Base-by-base conservation (phyloP, 2,113 vertebrate species). In the Xyrauchen texanus region DNA sequence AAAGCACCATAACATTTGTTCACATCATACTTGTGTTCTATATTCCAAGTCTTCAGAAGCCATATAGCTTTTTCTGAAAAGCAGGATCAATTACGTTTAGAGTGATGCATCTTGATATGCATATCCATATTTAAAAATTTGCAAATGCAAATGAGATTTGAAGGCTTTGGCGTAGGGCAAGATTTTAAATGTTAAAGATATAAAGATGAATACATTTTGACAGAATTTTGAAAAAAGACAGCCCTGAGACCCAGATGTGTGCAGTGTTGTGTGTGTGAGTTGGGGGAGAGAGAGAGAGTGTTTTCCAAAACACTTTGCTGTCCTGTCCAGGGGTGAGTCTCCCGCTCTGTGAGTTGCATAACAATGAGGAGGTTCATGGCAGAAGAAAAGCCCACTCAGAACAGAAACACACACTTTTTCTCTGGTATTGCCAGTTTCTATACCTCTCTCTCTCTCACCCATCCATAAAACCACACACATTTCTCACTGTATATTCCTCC, bases 291-390 rank as follows among this genome's bases (percentile, higher is more conserved):
- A n/a, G 78, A 58, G 78, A 67, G 70, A 75, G 61, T 65, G 58
- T 34, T 34, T 34, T 84, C 79, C 79, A 53, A 81, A 81, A 79
- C 79, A 84, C 79, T 84, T 84, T 81, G 79, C 83, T 81, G 83
- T 84, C 83, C 83, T 84, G 79, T 81, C 79, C 83, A 84, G 83
- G 21, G 79, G 83, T 81, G 79, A 84, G 83, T 84, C 83, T 84
- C 76, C 81, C 42, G 58, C 83, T 81, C 76, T 84, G 83, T 81
- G 83, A 81, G 79, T 84, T 84, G 83, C 83, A 84, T 84, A 84
- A 79, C 79, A 73, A 84, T 79, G 83, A 84, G 83, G 83, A 74
- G 79, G 83, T 84, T 81, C 79, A 69, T 70, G 79, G 79, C 65
- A 76, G 81, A 84, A 84, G 83, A 84, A 84, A 84, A 81, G 79